Conservation (phyloP, 2,888 invertebrate species). For the Cantharis lateralis region DNA sequence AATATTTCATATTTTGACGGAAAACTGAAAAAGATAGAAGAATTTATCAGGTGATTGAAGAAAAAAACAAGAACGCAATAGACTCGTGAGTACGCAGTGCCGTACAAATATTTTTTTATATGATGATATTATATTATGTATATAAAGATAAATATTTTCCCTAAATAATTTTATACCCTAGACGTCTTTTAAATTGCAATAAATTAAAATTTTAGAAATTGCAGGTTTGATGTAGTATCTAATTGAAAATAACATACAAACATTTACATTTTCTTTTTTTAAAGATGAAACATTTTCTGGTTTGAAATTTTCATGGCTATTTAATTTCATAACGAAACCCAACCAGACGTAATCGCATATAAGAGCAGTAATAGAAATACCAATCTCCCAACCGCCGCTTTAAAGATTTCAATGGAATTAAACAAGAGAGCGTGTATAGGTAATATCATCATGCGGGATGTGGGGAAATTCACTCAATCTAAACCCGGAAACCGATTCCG, state of each 20-base stretch:
- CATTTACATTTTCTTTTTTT: background rate
- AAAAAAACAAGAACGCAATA: no score
- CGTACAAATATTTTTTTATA: no score
- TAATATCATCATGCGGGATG: conserved; percentile 52
- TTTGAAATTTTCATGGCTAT: conserved; percentile 4
- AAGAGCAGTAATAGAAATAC: conserved; percentile 44
- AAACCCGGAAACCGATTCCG: conserved; percentile 57
- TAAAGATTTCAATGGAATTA: conserved; percentile 54
- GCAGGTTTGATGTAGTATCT: background rate
- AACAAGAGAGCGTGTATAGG: conserved; percentile 52
- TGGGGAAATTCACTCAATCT: conserved; percentile 57
- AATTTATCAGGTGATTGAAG: no score
- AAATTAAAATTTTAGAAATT: background rate
- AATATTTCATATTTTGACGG: no score
- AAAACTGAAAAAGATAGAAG: no score
- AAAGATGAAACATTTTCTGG: background rate
- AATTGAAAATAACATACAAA: background rate
- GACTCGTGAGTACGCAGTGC: no score
- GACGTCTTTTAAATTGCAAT: background rate
- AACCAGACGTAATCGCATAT: conserved; percentile 33
- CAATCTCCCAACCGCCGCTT: conserved; percentile 48
- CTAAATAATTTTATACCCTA: no score
- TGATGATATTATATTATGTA: no score
- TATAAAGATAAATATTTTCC: no score
- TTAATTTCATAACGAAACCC: conserved; percentile 18